A percentile compares a stretch with the other conserved stretches of the same genome.
Evolutionary conservation across 2,113 vertebrate genomes (phyloP).

Genomic region (Oriolus oriolus): DNA sequence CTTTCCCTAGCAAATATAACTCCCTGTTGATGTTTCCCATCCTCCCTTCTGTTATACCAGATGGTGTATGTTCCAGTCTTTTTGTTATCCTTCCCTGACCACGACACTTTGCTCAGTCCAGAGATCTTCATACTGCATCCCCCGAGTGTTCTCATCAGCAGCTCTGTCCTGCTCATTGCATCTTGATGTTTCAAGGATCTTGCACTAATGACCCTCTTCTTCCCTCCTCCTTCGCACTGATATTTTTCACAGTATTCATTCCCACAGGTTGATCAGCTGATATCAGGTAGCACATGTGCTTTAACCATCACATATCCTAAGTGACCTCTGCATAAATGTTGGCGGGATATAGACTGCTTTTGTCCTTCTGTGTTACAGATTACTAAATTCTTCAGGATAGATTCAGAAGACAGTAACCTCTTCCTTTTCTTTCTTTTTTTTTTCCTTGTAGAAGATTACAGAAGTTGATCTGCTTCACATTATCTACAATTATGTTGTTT

Average conservation of each 20-base stretch:
- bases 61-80: constrained; percentile 73
- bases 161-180: constrained; percentile 13
- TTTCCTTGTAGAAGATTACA: background rate
- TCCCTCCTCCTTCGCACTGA: background rate
- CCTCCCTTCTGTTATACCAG: constrained; percentile 78
- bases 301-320: background rate
- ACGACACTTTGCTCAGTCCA: constrained; percentile 54
- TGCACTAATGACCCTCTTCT: constrained; percentile 10
- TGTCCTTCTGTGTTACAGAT: background rate
- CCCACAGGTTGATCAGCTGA: background rate
- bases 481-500: constrained; percentile 28
- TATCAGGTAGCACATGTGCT: background rate
- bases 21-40: constrained; percentile 74
- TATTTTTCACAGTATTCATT: constrained; percentile 20
- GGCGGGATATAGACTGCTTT: background rate
- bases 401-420: background rate
- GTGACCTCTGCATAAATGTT: background rate
- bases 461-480: constrained; percentile 48
- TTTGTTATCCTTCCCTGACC: constrained; percentile 74
- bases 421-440: background rate
- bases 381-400: background rate
- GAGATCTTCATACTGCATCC: constrained; percentile 44
- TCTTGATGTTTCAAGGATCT: background rate
- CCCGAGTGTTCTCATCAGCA: constrained; percentile 22
- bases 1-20: constrained; percentile 72